Base-by-base conservation (phyloP, 2,888 invertebrate species). In the Ditula angustiorana region DNA sequence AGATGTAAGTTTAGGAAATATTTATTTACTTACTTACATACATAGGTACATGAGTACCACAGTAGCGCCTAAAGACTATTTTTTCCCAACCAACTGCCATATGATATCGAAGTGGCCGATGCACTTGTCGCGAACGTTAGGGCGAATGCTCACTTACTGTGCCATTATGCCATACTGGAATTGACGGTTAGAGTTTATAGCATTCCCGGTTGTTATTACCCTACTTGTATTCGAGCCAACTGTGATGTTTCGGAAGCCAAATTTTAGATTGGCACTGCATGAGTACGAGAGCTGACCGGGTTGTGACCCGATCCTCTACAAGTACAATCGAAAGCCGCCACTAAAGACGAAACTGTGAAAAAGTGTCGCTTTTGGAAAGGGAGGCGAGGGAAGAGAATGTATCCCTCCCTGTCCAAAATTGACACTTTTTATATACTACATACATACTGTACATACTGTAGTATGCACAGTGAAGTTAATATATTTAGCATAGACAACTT, bases 141-240 rank as follows among this genome's bases (percentile, higher is more conserved):
- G 52, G 11, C 26, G 28, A 63, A 58, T 61, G 52, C 26, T 24
- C 37, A 44, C 49, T 24, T 37, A 63, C 56, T 56, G 26, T 11
- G 41, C 56, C 30, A 63, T 63, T 57, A 63, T 35, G 52, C 33
- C 35, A 26, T 77, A 74, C 80, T 80, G 76, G 72, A 82, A 82
- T 86, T 81, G 85, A 83, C 82, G 79, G 75, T 73, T 70, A 74
- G 77, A 77, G 75, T 84, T 82, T 83, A 83, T 81, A 73, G 75
- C 70, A 72, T 69, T 71, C 75, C 75, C 76, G 80, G 79, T 79
- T 84, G 82, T 84, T 83, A 86, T 82, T 87, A 84, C 79, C 82
- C 86, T 79, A 88, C 85, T 89, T 88, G 87, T 75, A 67, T 71
- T 61, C 63, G 79, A 73, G 89, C 90, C 89, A 90, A 90, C 77